phyloP scores from a whole-genome alignment of 92 coral and sea anemone genomes.

The Zoanthus solanderi region DNA sequence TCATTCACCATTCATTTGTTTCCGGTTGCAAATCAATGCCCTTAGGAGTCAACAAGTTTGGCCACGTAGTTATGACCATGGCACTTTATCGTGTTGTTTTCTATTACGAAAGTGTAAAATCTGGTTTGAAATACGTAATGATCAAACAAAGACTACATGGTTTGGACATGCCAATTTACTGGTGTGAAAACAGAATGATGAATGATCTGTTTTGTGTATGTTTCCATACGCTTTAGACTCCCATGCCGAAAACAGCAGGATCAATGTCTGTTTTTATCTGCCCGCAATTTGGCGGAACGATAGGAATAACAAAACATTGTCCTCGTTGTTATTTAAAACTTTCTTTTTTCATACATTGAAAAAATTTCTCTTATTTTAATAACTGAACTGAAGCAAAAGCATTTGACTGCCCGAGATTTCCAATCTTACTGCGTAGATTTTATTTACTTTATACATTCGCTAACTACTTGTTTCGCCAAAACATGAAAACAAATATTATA shows the following conservation, averaged over 20 bases:
- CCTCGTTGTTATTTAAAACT: neutral
- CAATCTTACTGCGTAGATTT: neutral
- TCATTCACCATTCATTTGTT: conserved; percentile 8
- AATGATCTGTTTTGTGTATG: neutral
- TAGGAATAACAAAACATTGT: neutral
- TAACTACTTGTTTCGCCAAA: neutral
- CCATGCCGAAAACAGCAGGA: neutral
- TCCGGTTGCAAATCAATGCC: conserved; percentile 49
- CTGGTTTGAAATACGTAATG: neutral
- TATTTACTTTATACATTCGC: too few species aligned
- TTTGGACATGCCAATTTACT: neutral
- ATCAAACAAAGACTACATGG: neutral
- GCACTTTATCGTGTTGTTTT: neutral
- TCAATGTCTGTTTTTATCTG: neutral
- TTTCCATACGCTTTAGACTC: neutral
- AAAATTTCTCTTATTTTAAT: neutral
- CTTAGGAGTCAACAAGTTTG: conserved; percentile 19
- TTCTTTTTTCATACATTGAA: neutral
- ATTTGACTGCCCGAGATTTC: neutral
- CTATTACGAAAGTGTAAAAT: neutral
- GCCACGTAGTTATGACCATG: conserved; percentile 12
- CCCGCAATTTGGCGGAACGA: neutral
- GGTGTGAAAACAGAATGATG: conserved; percentile 7
- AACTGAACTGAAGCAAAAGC: neutral
- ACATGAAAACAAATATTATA: neutral